phyloP scores from a whole-genome alignment of 2,888 invertebrate species.

The Cacoxenus indagator region DNA sequence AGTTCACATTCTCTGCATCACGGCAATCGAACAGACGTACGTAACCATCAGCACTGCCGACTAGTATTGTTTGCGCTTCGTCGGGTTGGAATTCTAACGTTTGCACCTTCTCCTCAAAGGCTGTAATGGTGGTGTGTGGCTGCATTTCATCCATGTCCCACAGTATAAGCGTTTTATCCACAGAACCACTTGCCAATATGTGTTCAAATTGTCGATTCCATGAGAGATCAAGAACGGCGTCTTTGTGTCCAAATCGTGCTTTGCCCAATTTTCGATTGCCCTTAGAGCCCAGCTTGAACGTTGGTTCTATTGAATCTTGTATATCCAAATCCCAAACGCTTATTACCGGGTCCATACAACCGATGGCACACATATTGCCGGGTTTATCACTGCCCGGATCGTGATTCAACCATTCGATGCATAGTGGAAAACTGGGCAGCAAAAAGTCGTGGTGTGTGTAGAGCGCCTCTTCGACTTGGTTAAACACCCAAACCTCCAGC shows the following conservation, averaged over 20 bases:
- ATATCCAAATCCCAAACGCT: slow-evolving; percentile 98
- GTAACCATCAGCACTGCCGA: slow-evolving; percentile 86
- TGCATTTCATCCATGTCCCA: slow-evolving; percentile 92
- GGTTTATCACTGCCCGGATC: slow-evolving; percentile 81
- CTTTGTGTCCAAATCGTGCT: slow-evolving; percentile 82
- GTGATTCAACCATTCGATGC: slow-evolving; percentile 93
- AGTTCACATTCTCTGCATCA: slow-evolving; percentile 75
- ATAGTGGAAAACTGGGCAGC: slow-evolving; percentile 89
- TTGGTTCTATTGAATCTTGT: slow-evolving; percentile 91
- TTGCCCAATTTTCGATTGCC: slow-evolving; percentile 81
- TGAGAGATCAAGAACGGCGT: slow-evolving; percentile 90
- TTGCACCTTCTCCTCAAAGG: slow-evolving; percentile 87
- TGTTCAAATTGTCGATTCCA: slow-evolving; percentile 90
- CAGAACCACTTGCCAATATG: slow-evolving; percentile 93
- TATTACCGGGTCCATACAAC: slow-evolving; percentile 92
- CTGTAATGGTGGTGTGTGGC: slow-evolving; percentile 81
- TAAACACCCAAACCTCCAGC: slow-evolving; percentile 93
- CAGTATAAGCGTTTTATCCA: slow-evolving; percentile 86
- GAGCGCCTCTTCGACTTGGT: slow-evolving; percentile 88
- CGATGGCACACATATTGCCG: slow-evolving; percentile 91
- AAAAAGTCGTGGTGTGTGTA: slow-evolving; percentile 96
- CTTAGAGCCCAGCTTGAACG: slow-evolving; percentile 83
- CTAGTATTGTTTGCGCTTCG: slow-evolving; percentile 85
- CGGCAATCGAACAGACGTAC: slow-evolving; percentile 88
- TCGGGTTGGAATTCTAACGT: slow-evolving; percentile 85